Conservation (phyloP, 1,140 invertebrate species). For the Micrasema longulum region DNA sequence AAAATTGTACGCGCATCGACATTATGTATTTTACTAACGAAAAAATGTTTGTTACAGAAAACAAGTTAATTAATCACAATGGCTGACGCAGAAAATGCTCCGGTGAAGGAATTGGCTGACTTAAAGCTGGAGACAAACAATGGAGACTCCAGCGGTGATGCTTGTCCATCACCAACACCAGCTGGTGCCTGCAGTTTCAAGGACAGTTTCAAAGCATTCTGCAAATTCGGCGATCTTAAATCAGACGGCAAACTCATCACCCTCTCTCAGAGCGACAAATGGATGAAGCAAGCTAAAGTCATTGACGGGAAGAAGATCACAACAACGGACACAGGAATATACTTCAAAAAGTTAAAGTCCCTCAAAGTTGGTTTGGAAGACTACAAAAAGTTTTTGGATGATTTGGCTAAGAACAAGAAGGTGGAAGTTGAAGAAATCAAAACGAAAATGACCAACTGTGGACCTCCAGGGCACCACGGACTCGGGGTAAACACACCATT, state of each 20-base stretch:
- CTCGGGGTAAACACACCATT: constrained; percentile 66
- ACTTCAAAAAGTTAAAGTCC: constrained; percentile 76
- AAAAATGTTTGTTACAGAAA: no score
- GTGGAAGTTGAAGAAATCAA: constrained; percentile 80
- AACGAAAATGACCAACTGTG: constrained; percentile 81
- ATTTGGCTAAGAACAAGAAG: constrained; percentile 84
- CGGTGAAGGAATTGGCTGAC: constrained; percentile 45
- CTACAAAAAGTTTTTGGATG: constrained; percentile 86
- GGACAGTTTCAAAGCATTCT: constrained; percentile 67
- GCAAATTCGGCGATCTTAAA: constrained; percentile 78
- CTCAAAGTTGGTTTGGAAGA: constrained; percentile 73
- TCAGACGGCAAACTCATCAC: constrained; percentile 77
- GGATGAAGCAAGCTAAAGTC: constrained; percentile 82
- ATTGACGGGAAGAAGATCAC: constrained; percentile 78
- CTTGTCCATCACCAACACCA: constrained; percentile 46
- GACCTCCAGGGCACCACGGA: constrained; percentile 74
- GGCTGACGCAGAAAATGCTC: constrained; percentile 44
- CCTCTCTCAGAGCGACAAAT: constrained; percentile 79
- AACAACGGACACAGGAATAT: constrained; percentile 77
- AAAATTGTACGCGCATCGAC: no score
- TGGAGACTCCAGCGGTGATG: constrained; percentile 40
- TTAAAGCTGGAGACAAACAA: constrained; percentile 48
- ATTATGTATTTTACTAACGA: no score
- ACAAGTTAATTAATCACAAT: no score
- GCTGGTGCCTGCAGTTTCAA: constrained; percentile 42